Evolutionary conservation across 2,888 invertebrate species (phyloP).

Genomic region (Ischnura elegans): DNA sequence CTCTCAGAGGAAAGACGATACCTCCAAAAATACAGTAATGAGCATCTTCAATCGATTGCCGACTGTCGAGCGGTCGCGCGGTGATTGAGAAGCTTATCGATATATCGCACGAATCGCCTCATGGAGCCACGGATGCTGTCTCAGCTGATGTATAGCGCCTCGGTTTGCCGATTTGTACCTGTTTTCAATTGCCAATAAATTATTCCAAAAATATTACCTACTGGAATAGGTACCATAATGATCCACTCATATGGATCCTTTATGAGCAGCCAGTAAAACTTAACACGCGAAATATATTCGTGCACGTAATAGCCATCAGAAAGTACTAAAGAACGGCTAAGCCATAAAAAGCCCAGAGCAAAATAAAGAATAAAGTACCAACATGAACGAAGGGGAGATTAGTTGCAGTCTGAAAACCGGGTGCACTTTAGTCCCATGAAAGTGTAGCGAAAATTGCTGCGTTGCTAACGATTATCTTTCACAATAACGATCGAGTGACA

Average conservation of each 20-base stretch:
- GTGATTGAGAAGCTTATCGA: conserved; percentile 47
- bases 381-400: too few relatives aligned
- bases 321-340: too few relatives aligned
- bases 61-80: neutral
- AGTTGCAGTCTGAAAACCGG: too few relatives aligned
- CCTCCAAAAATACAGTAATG: conserved; percentile 53
- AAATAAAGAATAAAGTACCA: too few relatives aligned
- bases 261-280: neutral
- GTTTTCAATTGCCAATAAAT: neutral
- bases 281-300: neutral
- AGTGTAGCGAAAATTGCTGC: too few relatives aligned
- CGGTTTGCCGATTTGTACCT: neutral
- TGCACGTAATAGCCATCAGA: too few relatives aligned
- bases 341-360: too few relatives aligned
- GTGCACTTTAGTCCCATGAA: too few relatives aligned
- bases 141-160: neutral
- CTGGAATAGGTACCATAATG: neutral
- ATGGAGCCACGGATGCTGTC: neutral
- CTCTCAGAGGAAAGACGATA: conserved; percentile 7
- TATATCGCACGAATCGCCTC: neutral
- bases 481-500: too few relatives aligned
- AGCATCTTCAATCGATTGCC: conserved; percentile 55
- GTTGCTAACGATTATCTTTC: too few relatives aligned
- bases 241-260: neutral
- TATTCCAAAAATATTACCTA: neutral